Evolutionary conservation across 2,888 invertebrate genomes (phyloP), one percentile per base, ranked within the genome.

Genomic region (Pinctada fucata): DNA sequence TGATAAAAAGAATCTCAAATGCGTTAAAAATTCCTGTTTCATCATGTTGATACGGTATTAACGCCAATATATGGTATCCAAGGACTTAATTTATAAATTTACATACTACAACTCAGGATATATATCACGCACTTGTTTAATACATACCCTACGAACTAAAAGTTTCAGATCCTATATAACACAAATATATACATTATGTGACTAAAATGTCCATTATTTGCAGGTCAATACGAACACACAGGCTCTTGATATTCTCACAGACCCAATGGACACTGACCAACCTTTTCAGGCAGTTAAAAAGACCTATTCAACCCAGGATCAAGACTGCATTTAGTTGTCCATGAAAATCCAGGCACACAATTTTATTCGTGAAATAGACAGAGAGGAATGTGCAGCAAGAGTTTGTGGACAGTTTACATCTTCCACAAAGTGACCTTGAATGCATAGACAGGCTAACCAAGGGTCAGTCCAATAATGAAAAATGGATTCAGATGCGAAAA

Each of bases 391-490:
- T 58, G 58, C 58, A 58, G 58, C 58, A 58, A 58, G 58, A 58
- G 58, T 58, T 58, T 58, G 58, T 58, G 6, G 13, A 58, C 58
- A 58, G 58, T 58, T 58, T 58, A 58, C 58, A 58, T 10, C 1
- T 58, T 58, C 1, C 58, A 58, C 58, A 58, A 58, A 58, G 58
- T 58, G 58, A 58, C 58, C 6, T 58, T 58, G 1, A 58, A 58
- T 13, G 6, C 58, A 58, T 58, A 58, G 58, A 58, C 58, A 1
- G 58, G 58, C 6, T 58, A 10, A 58, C 58, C 58, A 58, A 58
- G 58, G 72, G 72, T 10, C 72, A 72, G 51, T n/a, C 16, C n/a
- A 63, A 58, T n/a, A 72, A 72, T 45, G 52, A 72, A 8, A 8
- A 51, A 45, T 72, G 72, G 72, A 31, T 63, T 13, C 6, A n/a